phyloP scores from a whole-genome alignment of 2,113 vertebrate species.

The Mirza zaza region DNA sequence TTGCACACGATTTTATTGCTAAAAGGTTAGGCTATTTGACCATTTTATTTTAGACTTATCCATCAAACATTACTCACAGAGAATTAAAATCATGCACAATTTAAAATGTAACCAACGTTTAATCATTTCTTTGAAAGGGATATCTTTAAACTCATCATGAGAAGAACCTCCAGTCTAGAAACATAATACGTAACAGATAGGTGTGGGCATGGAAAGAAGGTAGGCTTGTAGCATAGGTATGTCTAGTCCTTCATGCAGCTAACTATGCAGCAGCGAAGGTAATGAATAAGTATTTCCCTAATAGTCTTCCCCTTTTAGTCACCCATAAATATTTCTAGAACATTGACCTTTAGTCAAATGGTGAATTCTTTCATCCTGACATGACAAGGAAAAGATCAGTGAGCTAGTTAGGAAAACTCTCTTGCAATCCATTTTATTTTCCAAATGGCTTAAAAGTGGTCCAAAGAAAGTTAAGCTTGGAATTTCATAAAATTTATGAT shows the following conservation, averaged over 20 bases:
- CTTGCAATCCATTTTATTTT: slow-evolving; percentile 38
- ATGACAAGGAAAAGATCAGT: slow-evolving; percentile 8
- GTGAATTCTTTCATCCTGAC: slow-evolving; percentile 53
- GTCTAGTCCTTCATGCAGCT: not conserved
- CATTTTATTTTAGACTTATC: slow-evolving; percentile 66
- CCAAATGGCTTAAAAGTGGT: slow-evolving; percentile 11
- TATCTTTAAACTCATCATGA: not conserved
- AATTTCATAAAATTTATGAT: not conserved
- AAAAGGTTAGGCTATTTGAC: slow-evolving; percentile 70
- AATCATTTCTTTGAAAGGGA: slow-evolving; percentile 34
- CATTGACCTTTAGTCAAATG: slow-evolving; percentile 54
- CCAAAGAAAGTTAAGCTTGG: not conserved
- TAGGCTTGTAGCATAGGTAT: too few relatives aligned
- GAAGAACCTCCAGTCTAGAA: not conserved
- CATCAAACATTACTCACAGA: slow-evolving; percentile 56
- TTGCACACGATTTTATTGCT: slow-evolving; percentile 68
- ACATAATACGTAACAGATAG: not conserved
- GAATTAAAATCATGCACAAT: slow-evolving; percentile 58
- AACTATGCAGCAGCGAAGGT: not conserved
- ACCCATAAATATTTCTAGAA: slow-evolving; percentile 53
- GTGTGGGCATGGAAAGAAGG: not conserved
- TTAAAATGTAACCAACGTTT: slow-evolving; percentile 40
- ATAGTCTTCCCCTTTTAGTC: slow-evolving; percentile 8
- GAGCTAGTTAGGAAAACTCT: slow-evolving; percentile 41
- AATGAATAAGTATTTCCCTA: not conserved